Conservation (phyloP, 2,888 invertebrate species). For the Beris chalybata region DNA sequence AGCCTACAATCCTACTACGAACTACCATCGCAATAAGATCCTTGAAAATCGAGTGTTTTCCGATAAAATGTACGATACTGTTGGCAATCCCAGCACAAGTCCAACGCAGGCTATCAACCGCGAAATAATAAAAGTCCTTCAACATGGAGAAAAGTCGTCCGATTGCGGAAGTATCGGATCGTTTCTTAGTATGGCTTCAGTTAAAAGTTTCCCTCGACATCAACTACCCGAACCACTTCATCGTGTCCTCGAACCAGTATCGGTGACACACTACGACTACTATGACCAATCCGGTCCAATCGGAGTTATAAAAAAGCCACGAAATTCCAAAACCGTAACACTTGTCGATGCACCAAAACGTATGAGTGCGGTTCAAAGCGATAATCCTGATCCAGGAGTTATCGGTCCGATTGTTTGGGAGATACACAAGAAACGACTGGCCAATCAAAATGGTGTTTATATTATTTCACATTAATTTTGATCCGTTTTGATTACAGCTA, state of each 20-base stretch:
- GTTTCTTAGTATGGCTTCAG: constrained; percentile 83
- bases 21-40: constrained; percentile 53
- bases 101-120: constrained; percentile 52
- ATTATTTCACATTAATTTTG: background rate
- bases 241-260: constrained; percentile 76
- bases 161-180: constrained; percentile 70
- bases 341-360: constrained; percentile 2
- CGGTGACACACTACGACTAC: constrained; percentile 70
- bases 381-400: constrained; percentile 79
- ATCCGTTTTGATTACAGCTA: background rate
- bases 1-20: constrained; percentile 52
- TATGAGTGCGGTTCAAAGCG: constrained; percentile 61
- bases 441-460: constrained; percentile 44
- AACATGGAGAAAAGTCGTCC: constrained; percentile 49
- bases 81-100: constrained; percentile 40
- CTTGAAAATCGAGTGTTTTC: constrained; percentile 47
- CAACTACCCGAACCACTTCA: constrained; percentile 77
- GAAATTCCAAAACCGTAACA: constrained; percentile 35
- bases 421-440: constrained; percentile 70
- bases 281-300: constrained; percentile 48
- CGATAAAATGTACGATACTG: constrained; percentile 43
- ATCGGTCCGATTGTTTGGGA: constrained; percentile 85
- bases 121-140: constrained; percentile 49
- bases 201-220: constrained; percentile 79
- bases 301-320: constrained; percentile 8